Evolutionary conservation across 2,113 vertebrate genomes (phyloP), one percentile per base, ranked within the genome.

Genomic region (Hippocampus guttulatus): DNA sequence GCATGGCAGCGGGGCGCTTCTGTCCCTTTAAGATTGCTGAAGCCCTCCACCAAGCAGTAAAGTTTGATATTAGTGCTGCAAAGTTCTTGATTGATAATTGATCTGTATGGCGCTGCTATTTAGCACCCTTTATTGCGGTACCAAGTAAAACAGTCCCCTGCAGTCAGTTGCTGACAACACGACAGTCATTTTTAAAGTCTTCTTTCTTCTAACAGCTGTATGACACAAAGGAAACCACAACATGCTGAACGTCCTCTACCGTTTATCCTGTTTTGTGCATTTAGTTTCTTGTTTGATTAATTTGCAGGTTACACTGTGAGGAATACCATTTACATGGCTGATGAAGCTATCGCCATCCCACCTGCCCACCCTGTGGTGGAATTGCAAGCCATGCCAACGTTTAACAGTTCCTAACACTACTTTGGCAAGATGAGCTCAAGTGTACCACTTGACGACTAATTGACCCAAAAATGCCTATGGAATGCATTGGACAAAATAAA

Each of bases 1-100:
- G 82, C 67, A 80, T 82, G 85, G 70, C 61, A 75, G 81, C 67
- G 74, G 68, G 75, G 67, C 27, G 70, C 79, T 80, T 88, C 68
- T 79, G 3, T 40, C 55, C 54, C 21, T 71, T 72, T 18, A 9
- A 3, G 47, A 0, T 21, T 67, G 69, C 75, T 64, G 75, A 70
- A 70, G 64, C 64, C 45, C 23, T 23, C 30, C 10, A 40, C 51
- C 49, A 47, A 47, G 41, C 40, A n/a, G 21, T 23, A 21, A 20
- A 64, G 38, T 64, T 64, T 64, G 62, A 30, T 12, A 60, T 58
- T 27, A 16, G 58, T 15, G 15, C 27, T 30, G 11, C 58, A 33
- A 61, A 33, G 14, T 15, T 3, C 2, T 51, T 51, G 47, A 5
- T 51, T 51, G 25, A 58, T 58, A 25, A 12, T n/a, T 30, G 12